Evolutionary conservation across 2,888 invertebrate species (phyloP).

Genomic region (Oxyteleia sp.): DNA sequence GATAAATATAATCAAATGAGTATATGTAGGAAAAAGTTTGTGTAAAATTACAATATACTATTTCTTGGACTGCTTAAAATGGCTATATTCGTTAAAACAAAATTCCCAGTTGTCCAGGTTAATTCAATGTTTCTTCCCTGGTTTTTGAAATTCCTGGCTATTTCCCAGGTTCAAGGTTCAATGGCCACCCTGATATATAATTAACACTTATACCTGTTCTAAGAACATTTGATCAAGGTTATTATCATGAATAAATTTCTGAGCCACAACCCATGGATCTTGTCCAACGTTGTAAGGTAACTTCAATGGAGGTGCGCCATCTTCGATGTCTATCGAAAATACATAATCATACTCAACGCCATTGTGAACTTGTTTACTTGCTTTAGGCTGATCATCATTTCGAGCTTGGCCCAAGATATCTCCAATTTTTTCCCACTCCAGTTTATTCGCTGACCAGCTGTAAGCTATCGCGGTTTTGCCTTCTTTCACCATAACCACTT

Average conservation of each 20-base stretch:
- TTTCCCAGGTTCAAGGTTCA: too few relatives aligned
- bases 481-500: slow-evolving; percentile 94
- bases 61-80: too few relatives aligned
- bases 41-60: too few relatives aligned
- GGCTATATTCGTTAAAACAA: too few relatives aligned
- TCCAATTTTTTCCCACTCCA: slow-evolving; percentile 95
- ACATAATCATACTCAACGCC: slow-evolving; percentile 98
- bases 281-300: slow-evolving; percentile 96
- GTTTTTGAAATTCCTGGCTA: too few relatives aligned
- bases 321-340: slow-evolving; percentile 98
- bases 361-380: slow-evolving; percentile 93
- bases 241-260: slow-evolving; percentile 95
- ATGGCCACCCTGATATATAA: too few relatives aligned
- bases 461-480: slow-evolving; percentile 94
- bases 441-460: slow-evolving; percentile 91
- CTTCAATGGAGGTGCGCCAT: slow-evolving; percentile 95
- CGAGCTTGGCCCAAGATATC: slow-evolving; percentile 95
- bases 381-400: slow-evolving; percentile 89
- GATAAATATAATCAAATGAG: too few relatives aligned
- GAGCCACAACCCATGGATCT: slow-evolving; percentile 97
- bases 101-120: too few relatives aligned
- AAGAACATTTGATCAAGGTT: slow-evolving; percentile 94
- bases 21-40: too few relatives aligned
- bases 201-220: slow-evolving; percentile 91
- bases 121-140: too few relatives aligned